A percentile compares a stretch with the other conserved stretches of the same genome.
These are phyloP conservation scores for Hucho hucho DNA, from an alignment of 2,113 vertebrate species.

Conservation along the genomic window DNA sequence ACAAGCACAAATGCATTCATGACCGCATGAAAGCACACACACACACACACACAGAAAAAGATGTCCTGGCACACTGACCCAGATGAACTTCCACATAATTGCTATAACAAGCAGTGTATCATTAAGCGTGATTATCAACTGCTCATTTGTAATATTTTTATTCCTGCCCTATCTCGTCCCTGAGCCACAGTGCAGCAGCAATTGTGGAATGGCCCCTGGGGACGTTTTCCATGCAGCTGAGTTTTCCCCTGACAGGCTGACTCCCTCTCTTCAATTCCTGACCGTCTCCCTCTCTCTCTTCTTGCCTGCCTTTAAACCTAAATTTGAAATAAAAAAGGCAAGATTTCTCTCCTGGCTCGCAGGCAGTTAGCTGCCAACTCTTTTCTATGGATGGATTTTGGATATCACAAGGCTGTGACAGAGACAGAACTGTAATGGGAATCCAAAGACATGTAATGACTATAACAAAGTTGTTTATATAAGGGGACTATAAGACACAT, in stretches of 20 bases:
- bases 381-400: no score
- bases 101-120: no score
- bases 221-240: constrained; percentile 66
- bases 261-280: constrained; percentile 63
- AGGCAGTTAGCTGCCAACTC: constrained; percentile 50
- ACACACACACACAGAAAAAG: neutral
- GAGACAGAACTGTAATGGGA: constrained; percentile 61
- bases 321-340: constrained; percentile 59
- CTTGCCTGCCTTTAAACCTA: constrained; percentile 51
- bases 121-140: constrained; percentile 51
- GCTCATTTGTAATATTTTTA: constrained; percentile 24
- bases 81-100: no score
- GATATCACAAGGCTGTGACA: constrained; percentile 49
- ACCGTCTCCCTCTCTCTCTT: constrained; percentile 45
- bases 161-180: constrained; percentile 52
- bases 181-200: constrained; percentile 58
- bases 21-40: neutral
- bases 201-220: constrained; percentile 67
- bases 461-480: constrained; percentile 48
- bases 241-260: constrained; percentile 71
- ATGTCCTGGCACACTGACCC: constrained; percentile 24
- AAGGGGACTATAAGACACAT: neutral
- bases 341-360: constrained; percentile 30
- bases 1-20: no score
- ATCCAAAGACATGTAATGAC: constrained; percentile 61